Conservation (phyloP, 2,113 vertebrate species). For the Corythornis cristatus region DNA sequence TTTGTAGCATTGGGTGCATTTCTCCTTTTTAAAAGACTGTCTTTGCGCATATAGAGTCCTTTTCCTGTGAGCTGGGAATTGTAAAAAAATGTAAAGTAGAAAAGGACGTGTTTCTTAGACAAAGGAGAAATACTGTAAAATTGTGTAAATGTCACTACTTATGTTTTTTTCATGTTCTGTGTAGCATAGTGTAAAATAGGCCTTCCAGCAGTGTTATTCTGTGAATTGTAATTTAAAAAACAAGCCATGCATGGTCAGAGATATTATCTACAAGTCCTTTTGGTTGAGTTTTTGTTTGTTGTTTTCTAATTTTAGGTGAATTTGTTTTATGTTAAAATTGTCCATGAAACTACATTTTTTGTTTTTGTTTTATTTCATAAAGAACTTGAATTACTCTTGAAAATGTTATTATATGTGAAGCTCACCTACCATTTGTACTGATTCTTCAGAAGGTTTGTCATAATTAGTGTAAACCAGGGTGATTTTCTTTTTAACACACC, state of each 20-base stretch:
- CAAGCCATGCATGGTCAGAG: conserved; percentile 79
- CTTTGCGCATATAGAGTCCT: conserved; percentile 47
- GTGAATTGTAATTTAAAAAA: conserved; percentile 87
- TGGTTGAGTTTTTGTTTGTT: conserved; percentile 41
- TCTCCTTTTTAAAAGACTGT: conserved; percentile 61
- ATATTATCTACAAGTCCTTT: conserved; percentile 24
- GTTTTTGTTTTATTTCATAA: conserved; percentile 58
- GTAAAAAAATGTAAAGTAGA: conserved; percentile 77
- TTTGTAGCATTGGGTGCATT: conserved; percentile 75
- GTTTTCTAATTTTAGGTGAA: conserved; percentile 69
- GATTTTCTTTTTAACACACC: neutral
- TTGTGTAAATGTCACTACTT: conserved; percentile 82
- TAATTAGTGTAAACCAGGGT: conserved; percentile 6
- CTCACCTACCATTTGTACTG: conserved; percentile 50
- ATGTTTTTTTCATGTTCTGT: conserved; percentile 70
- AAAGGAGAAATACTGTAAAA: conserved; percentile 81
- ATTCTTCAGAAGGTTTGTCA: conserved; percentile 70
- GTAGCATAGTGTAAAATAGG: conserved; percentile 89
- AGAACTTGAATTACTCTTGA: conserved; percentile 73
- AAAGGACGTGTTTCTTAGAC: conserved; percentile 71
- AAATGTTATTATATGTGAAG: conserved; percentile 35
- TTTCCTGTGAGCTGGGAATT: conserved; percentile 74
- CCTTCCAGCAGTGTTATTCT: conserved; percentile 86
- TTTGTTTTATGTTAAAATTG: conserved; percentile 64
- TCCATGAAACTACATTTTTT: conserved; percentile 68